Percentiles rank a stretch among this genome's conserved stretches.
phyloP scores from a whole-genome alignment of 2,113 vertebrate genomes.

The Ciconia stormi region DNA sequence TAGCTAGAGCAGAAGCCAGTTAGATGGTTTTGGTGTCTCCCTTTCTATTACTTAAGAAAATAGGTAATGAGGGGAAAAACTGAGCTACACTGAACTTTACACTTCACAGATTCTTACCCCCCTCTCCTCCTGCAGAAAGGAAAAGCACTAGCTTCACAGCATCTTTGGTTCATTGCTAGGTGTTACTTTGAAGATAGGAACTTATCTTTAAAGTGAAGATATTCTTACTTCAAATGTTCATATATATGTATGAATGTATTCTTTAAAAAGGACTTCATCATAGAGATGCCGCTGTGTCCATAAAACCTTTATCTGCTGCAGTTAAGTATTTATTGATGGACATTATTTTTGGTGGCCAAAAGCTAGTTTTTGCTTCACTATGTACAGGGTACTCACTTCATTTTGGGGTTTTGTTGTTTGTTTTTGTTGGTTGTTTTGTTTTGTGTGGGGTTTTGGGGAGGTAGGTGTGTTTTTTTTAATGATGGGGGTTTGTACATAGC shows the following conservation, averaged over 20 bases:
- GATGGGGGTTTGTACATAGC: not conserved
- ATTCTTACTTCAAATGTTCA: not conserved
- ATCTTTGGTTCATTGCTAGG: not conserved
- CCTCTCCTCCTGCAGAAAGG: not conserved
- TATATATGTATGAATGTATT: not conserved
- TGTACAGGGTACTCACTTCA: not conserved
- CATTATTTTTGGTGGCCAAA: not conserved
- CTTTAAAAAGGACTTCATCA: not conserved
- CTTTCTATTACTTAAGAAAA: not conserved
- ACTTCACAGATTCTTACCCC: not conserved
- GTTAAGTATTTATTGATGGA: not conserved
- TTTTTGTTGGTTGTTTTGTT: not conserved
- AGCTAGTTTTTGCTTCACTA: not conserved
- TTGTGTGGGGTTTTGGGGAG: not conserved
- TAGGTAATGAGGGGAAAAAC: not conserved
- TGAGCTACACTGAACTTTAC: not conserved
- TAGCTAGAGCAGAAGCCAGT: not conserved
- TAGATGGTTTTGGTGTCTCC: not conserved
- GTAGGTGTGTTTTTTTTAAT: not conserved
- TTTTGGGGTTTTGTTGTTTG: not conserved
- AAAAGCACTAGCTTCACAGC: not conserved
- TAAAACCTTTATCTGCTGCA: not conserved
- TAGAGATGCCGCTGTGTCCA: not conserved
- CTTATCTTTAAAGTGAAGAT: not conserved
- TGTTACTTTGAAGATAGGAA: not conserved